A percentile compares a stretch with the other conserved stretches of the same genome.
Conservation (phyloP, 2,113 vertebrate species). For the Campylomormyrus numenius region DNA sequence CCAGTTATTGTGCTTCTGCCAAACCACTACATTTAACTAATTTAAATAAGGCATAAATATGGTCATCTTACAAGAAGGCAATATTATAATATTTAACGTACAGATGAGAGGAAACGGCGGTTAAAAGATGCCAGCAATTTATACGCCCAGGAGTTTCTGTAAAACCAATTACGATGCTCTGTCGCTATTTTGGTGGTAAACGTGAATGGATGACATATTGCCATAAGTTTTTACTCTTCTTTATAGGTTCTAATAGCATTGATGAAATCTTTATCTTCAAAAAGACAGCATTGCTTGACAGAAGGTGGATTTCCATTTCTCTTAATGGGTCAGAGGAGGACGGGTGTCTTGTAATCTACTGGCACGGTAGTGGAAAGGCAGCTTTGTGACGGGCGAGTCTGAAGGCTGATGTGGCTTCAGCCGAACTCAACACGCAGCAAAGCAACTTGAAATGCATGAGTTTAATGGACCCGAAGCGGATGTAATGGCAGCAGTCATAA, state of each 20-base stretch:
- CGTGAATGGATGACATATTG: background rate
- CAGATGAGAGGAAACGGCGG: background rate
- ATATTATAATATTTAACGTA: background rate
- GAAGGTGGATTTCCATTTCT: background rate
- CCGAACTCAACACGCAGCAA: background rate
- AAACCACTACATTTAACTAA: background rate
- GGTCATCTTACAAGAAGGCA: background rate
- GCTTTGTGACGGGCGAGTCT: background rate
- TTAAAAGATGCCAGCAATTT: background rate
- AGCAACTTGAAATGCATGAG: constrained; percentile 1
- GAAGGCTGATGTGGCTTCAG: background rate
- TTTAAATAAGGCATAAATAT: background rate
- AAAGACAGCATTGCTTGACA: background rate
- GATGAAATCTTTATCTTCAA: background rate
- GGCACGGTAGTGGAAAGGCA: background rate
- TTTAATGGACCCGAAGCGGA: background rate
- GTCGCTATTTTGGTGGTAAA: background rate
- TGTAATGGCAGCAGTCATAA: background rate
- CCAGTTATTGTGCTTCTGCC: background rate
- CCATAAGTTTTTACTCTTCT: background rate
- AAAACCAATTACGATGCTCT: background rate
- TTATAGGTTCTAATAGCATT: background rate
- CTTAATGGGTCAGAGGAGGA: background rate
- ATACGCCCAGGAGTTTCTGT: background rate
- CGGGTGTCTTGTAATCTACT: background rate